Evolutionary conservation across 30 jellyfish, hydroid and myxozoan species (phyloP).

Genomic region (Aurelia aurita): DNA sequence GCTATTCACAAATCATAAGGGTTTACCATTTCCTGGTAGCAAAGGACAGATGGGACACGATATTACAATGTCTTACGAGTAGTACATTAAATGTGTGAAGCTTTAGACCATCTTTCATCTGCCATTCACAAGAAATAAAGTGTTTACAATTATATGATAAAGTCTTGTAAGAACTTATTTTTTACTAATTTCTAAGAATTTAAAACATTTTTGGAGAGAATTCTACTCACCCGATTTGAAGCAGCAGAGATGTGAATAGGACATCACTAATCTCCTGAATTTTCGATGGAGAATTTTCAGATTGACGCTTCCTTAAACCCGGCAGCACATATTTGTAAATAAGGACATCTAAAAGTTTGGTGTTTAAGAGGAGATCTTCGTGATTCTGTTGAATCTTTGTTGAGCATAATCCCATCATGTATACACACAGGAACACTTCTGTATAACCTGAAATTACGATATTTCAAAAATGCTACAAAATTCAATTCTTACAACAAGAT

Average conservation of each 20-base stretch:
- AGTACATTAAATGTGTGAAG: too few relatives aligned
- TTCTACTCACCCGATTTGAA: conserved; percentile 57
- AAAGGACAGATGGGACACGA: too few relatives aligned
- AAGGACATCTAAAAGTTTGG: conserved; percentile 22
- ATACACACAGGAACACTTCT: conserved; percentile 17
- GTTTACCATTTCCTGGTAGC: too few relatives aligned
- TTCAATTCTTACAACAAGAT: neutral
- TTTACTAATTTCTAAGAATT: too few relatives aligned
- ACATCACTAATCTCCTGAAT: conserved; percentile 15
- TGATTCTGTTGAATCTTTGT: conserved; percentile 2
- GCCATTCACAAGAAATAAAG: too few relatives aligned
- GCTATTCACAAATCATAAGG: too few relatives aligned
- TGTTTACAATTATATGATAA: too few relatives aligned
- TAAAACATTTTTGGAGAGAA: neutral
- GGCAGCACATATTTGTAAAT: conserved; percentile 26
- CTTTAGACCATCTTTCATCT: too few relatives aligned
- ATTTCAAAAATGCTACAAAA: neutral
- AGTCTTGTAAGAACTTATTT: too few relatives aligned
- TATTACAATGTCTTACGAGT: too few relatives aligned
- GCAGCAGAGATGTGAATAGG: conserved; percentile 28
- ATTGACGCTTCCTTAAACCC: neutral
- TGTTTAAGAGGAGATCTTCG: conserved; percentile 4
- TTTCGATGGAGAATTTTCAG: conserved; percentile 5
- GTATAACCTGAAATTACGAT: conserved; percentile 12
- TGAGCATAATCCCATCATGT: conserved; percentile 37